phyloP scores from a whole-genome alignment of 2,797 vertebrate species.

The Benthosema pterotum region DNA sequence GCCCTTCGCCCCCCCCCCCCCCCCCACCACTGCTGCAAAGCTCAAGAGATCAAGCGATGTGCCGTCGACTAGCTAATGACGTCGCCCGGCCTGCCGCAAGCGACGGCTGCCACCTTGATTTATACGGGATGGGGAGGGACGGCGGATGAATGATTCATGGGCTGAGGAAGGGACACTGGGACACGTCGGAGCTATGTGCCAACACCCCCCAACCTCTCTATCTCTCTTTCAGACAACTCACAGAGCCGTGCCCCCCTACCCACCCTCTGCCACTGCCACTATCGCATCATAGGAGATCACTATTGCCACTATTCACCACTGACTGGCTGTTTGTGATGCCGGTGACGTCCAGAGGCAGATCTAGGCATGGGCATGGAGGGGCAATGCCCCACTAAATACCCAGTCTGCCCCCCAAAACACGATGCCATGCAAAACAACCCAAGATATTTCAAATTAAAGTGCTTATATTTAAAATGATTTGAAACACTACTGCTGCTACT shows the following conservation, averaged over 20 bases:
- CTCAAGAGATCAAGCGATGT: slow-evolving; percentile 73
- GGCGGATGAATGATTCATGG: slow-evolving; percentile 81
- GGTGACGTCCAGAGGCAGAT: too few relatives aligned
- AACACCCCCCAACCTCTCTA: slow-evolving; percentile 6
- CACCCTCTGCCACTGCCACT: slow-evolving; percentile 34
- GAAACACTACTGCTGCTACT: too few relatives aligned
- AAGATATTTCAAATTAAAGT: too few relatives aligned
- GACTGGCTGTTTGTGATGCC: too few relatives aligned
- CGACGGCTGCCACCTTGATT: slow-evolving; percentile 73
- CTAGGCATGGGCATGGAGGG: too few relatives aligned
- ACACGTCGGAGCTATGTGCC: slow-evolving; percentile 44
- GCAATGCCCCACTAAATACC: too few relatives aligned
- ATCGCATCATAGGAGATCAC: slow-evolving; percentile 37
- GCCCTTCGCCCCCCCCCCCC: slow-evolving; percentile 14
- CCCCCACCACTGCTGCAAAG: slow-evolving; percentile 39
- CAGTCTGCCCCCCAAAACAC: too few relatives aligned
- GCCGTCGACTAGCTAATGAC: slow-evolving; percentile 76
- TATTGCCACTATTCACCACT: slow-evolving; percentile 43
- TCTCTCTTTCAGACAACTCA: slow-evolving; percentile 15
- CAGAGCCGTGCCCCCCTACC: slow-evolving; percentile 33
- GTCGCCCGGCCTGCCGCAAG: slow-evolving; percentile 63
- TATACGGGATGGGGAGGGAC: slow-evolving; percentile 76
- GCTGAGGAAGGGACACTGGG: slow-evolving; percentile 51
- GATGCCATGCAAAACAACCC: too few relatives aligned
- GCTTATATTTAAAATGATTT: too few relatives aligned